Evolutionary conservation across 2,797 vertebrate genomes (phyloP).

Genomic region (Knipowitschia caucasica): DNA sequence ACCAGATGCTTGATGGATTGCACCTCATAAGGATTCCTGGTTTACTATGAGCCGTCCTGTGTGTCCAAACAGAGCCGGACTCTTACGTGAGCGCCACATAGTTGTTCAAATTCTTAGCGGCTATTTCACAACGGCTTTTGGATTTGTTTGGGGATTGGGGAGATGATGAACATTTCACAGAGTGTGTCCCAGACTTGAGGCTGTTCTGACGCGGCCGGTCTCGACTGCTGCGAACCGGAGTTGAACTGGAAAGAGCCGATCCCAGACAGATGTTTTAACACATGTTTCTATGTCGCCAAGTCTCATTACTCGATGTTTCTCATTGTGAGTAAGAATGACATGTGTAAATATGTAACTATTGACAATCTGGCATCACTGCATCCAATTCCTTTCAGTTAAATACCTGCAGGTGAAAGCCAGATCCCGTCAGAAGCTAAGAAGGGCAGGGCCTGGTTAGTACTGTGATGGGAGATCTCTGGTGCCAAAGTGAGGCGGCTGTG

Average conservation of each 20-base stretch:
- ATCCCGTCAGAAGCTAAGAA: no score
- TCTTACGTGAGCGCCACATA: constrained; percentile 40
- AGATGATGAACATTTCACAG: constrained; percentile 30
- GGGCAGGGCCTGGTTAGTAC: no score
- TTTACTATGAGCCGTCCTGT: constrained; percentile 56
- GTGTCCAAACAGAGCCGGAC: constrained; percentile 58
- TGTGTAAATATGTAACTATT: no score
- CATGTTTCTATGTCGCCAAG: no score
- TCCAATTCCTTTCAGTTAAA: no score
- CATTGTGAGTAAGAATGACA: no score
- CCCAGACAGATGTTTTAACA: not conserved
- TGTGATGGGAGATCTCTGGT: no score
- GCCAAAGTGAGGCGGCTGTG: no score
- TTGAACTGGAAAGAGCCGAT: constrained; percentile 18
- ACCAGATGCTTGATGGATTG: constrained; percentile 69
- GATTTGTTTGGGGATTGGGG: constrained; percentile 27
- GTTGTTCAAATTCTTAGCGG: constrained; percentile 60
- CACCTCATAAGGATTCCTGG: constrained; percentile 62
- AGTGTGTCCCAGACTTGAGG: constrained; percentile 12
- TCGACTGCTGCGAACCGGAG: constrained; percentile 13
- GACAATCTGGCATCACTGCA: no score
- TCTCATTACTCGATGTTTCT: no score
- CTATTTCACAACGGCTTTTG: constrained; percentile 50
- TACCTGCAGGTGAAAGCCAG: no score
- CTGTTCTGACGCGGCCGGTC: constrained; percentile 15